A percentile compares a stretch with the other conserved stretches of the same genome.
These are phyloP conservation scores for Lacanobia oleracea DNA, from an alignment of 2,888 invertebrate species.

Conservation along the genomic window DNA sequence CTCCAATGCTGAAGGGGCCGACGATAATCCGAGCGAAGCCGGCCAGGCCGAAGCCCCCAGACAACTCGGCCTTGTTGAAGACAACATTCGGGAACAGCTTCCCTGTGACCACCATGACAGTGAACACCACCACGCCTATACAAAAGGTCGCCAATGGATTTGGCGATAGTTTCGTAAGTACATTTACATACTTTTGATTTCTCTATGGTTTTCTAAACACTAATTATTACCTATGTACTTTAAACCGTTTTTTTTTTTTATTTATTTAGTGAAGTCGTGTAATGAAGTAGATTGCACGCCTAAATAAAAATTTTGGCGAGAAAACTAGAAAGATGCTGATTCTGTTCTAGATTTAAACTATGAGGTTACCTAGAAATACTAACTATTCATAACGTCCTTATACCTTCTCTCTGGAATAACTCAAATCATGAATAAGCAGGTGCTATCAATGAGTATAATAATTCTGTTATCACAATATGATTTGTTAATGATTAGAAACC, in stretches of 20 bases:
- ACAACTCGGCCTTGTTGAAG: slow-evolving; percentile 84
- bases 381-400: not conserved
- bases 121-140: slow-evolving; percentile 86
- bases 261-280: too few relatives aligned
- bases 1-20: slow-evolving; percentile 90
- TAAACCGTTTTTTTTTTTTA: not conserved
- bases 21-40: slow-evolving; percentile 94
- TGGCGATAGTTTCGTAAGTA: slow-evolving; percentile 85
- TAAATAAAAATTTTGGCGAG: too few relatives aligned
- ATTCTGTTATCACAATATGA: slow-evolving; percentile 13
- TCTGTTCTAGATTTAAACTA: not conserved
- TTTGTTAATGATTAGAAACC: slow-evolving; percentile 27
- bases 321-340: not conserved
- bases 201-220: slow-evolving; percentile 32
- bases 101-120: slow-evolving; percentile 80
- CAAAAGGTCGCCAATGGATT: slow-evolving; percentile 83
- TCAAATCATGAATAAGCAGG: slow-evolving; percentile 6
- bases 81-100: slow-evolving; percentile 80
- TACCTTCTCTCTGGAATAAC: not conserved
- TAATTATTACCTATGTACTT: slow-evolving; percentile 31
- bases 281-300: not conserved
- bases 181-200: slow-evolving; percentile 40
- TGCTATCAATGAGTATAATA: slow-evolving; percentile 15
- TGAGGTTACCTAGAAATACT: not conserved
- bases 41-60: slow-evolving; percentile 90